Base-by-base conservation (phyloP, 92 coral and sea anemone genomes). In the Isaurus tuberculatus region DNA sequence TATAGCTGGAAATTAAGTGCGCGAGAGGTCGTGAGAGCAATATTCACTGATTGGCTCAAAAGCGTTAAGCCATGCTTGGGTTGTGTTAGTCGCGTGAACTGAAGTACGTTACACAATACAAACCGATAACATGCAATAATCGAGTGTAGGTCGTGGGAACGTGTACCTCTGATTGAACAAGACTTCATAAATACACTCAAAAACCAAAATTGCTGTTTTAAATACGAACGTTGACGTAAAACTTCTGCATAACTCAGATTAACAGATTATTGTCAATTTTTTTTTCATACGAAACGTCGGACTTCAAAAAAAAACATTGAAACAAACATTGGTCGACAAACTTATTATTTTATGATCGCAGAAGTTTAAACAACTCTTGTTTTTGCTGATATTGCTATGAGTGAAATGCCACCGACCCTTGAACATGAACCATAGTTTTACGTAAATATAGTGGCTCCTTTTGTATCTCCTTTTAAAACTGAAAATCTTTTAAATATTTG, bases 111-210 rank as follows among this genome's bases (percentile, higher is more conserved):
- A 29, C 46, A 89, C 89, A 89, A 89, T 85, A 80, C 83, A 26
- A 51, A 73, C 67, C 79, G 28, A 40, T 23, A 77, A 57, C 81
- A 77, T 40, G 69, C 49, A 58, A 55, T 63, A 49, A 28, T 17
- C 23, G 51, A 33, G 69, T 49, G 82, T 61, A 81, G 89, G 92
- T 89, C 92, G 92, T 89, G 92, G 92, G 92, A 89, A 89, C 92
- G 88, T 85, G 51, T n/a, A 9, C 17, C 44, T 30, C 86, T 89
- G 73, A 89, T 89, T 89, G 92, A 90, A 28, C 58, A 10, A 77
- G 42, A 77, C 23, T 20, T n/a, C 36, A 20, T n/a, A 61, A 57
- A 55, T 13, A 60, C 70, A 25, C 49, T 51, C 25, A 36, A 57
- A 53, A n/a, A 77, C 70, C 17, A 57, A 33, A 22, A 65, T 22